Conservation (phyloP, 2,888 invertebrate genomes). For the Acronicta leporina region DNA sequence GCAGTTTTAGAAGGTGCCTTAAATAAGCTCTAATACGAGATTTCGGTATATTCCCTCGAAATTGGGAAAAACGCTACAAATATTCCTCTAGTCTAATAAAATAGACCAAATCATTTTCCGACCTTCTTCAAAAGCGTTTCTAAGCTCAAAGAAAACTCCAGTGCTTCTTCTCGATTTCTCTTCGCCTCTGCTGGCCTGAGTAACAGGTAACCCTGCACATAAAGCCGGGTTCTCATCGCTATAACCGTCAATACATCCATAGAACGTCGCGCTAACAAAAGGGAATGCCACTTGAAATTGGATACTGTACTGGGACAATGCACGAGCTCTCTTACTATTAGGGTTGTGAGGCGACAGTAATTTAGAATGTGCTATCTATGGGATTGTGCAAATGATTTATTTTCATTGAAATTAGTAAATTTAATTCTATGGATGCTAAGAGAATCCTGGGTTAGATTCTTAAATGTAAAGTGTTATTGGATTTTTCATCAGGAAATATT, state of each 20-base stretch:
- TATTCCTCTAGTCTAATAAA: too few species aligned
- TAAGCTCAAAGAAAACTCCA: neutral
- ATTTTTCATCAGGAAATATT: too few species aligned
- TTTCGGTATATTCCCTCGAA: too few species aligned
- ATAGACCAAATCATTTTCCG: too few species aligned
- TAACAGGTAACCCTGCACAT: conserved; percentile 35
- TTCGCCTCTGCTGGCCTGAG: conserved; percentile 19
- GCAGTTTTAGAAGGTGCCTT: too few species aligned
- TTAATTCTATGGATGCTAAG: too few species aligned
- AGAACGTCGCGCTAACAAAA: conserved; percentile 47
- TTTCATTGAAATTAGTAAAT: neutral
- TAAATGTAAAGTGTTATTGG: too few species aligned
- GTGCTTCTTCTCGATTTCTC: neutral
- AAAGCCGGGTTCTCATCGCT: conserved; percentile 12
- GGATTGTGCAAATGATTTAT: neutral
- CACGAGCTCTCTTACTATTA: conserved; percentile 49
- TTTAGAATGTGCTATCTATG: neutral
- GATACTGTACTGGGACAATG: conserved; percentile 54
- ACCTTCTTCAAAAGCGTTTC: too few species aligned
- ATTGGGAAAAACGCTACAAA: too few species aligned
- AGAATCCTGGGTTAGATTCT: too few species aligned
- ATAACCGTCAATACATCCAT: conserved; percentile 40
- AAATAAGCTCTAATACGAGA: too few species aligned
- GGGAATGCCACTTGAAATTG: conserved; percentile 57
- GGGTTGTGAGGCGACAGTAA: conserved; percentile 32